These are phyloP conservation scores for Pelosia muscerda DNA, from an alignment of 2,888 invertebrate species.

Conservation along the genomic window DNA sequence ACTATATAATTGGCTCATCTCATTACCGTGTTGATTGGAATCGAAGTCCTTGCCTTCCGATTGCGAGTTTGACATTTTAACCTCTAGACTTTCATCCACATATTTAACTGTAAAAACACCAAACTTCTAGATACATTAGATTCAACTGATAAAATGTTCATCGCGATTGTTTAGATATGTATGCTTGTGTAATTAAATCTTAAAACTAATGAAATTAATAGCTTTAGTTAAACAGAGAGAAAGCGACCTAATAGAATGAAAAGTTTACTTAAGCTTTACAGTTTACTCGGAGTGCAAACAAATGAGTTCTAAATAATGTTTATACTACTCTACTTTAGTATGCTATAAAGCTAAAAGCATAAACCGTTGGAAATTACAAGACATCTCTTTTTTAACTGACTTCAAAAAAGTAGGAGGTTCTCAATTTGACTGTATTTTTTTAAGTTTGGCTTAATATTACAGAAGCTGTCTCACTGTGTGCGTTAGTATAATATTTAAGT, in stretches of 20 bases:
- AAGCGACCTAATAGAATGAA: conserved; percentile 43
- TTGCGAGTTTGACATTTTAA: not conserved
- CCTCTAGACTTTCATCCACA: not conserved
- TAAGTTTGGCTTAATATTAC: no score
- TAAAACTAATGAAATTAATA: conserved; percentile 36
- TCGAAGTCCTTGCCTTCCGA: not conserved
- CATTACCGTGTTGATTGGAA: not conserved
- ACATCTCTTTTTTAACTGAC: not conserved
- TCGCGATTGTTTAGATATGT: not conserved
- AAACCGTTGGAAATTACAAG: not conserved
- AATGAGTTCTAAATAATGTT: conserved; percentile 5
- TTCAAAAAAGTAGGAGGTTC: no score
- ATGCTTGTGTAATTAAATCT: not conserved
- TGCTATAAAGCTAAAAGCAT: not conserved
- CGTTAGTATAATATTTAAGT: no score
- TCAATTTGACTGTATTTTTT: no score
- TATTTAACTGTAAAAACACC: no score
- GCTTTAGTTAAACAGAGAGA: conserved; percentile 30
- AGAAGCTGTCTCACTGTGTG: no score
- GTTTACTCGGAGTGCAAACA: not conserved
- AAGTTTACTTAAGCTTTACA: conserved; percentile 36
- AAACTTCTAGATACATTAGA: not conserved
- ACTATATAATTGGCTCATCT: not conserved
- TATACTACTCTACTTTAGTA: conserved; percentile 1
- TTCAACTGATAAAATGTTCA: not conserved